Percentiles rank a stretch among this genome's conserved stretches.
phyloP scores from a whole-genome alignment of 2,888 invertebrate species.

The Thereva nobilitata region DNA sequence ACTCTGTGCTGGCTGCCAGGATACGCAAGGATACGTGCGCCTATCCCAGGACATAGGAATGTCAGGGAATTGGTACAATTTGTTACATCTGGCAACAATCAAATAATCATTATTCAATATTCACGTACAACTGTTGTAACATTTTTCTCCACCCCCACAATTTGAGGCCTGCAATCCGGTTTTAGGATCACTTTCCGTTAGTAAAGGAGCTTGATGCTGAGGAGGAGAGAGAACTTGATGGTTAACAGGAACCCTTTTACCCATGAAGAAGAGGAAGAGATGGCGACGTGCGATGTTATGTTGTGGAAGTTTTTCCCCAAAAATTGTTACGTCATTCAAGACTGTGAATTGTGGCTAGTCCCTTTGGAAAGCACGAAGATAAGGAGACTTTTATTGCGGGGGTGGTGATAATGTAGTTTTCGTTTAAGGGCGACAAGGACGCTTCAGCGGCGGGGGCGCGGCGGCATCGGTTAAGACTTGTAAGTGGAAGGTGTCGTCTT shows the following conservation, averaged over 20 bases:
- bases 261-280: neutral
- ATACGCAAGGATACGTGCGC: conserved; percentile 18
- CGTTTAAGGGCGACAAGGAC: neutral
- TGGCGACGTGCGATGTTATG: conserved; percentile 21
- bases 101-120: conserved; percentile 43
- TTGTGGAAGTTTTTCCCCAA: conserved; percentile 14
- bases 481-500: conserved; percentile 30
- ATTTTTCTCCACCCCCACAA: conserved; percentile 9
- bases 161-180: no score
- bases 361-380: conserved; percentile 16
- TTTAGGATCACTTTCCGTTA: no score
- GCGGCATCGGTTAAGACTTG: neutral
- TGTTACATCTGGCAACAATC: conserved; percentile 42
- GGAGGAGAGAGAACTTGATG: neutral
- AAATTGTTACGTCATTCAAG: conserved; percentile 30
- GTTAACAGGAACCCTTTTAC: neutral
- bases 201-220: neutral
- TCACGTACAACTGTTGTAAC: conserved; percentile 36
- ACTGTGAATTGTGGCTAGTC: conserved; percentile 23
- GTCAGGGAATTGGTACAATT: conserved; percentile 35
- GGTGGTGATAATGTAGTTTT: conserved; percentile 19
- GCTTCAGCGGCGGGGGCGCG: neutral
- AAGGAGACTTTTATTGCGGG: conserved; percentile 26
- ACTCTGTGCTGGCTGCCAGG: neutral
- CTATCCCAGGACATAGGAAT: conserved; percentile 10